Evolutionary conservation across 2,797 vertebrate species (phyloP).

Genomic region (Trachurus trachurus): DNA sequence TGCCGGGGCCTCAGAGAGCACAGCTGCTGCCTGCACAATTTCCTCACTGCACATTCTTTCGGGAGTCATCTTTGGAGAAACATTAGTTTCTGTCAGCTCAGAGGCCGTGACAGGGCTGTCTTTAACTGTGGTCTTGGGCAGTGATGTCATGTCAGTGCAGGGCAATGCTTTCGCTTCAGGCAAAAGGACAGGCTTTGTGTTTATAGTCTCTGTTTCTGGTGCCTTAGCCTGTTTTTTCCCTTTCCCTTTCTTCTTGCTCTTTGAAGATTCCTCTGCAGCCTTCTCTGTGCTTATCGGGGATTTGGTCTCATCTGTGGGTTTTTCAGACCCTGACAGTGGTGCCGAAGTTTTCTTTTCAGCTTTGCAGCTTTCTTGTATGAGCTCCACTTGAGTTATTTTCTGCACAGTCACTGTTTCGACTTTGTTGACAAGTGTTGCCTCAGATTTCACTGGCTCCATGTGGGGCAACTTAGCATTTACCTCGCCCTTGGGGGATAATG

Average conservation of each 20-base stretch:
- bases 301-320: conserved; percentile 53
- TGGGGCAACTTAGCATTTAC: conserved; percentile 26
- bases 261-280: conserved; percentile 64
- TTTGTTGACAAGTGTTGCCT: conserved; percentile 48
- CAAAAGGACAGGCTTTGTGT: conserved; percentile 50
- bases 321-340: conserved; percentile 41
- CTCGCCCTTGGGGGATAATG: conserved; percentile 27
- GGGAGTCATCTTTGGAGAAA: conserved; percentile 73
- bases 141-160: conserved; percentile 54
- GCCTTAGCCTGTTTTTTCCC: conserved; percentile 74
- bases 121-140: conserved; percentile 47
- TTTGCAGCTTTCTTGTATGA: conserved; percentile 42
- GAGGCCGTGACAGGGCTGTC: conserved; percentile 50
- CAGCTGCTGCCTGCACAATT: conserved; percentile 83
- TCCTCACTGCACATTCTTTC: conserved; percentile 82
- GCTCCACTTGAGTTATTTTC: conserved; percentile 54
- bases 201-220: conserved; percentile 42
- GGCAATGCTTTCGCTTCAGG: conserved; percentile 52
- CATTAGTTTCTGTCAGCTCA: conserved; percentile 55
- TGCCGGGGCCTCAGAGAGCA: conserved; percentile 82
- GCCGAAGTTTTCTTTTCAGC: conserved; percentile 44
- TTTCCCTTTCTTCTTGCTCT: conserved; percentile 77
- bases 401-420: conserved; percentile 70
- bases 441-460: conserved; percentile 48
- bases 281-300: conserved; percentile 35